Percentiles rank a stretch among this genome's conserved stretches.
Evolutionary conservation across 1,140 invertebrate genomes (phyloP).

Genomic region (Danaus melanippus): DNA sequence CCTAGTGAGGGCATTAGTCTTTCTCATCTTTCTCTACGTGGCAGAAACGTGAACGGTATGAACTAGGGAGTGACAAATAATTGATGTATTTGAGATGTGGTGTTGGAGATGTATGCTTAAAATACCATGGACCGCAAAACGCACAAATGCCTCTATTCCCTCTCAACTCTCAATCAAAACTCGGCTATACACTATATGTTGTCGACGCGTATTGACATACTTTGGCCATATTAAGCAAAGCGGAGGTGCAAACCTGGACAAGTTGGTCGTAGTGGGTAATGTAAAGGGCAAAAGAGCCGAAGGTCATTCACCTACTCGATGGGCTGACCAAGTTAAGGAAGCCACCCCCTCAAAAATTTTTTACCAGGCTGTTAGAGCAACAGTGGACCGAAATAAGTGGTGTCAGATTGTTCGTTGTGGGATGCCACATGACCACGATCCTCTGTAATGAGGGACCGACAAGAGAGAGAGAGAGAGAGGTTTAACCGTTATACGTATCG

Average conservation of each 20-base stretch:
- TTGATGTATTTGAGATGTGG: background rate
- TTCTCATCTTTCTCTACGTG: background rate
- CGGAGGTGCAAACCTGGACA: background rate
- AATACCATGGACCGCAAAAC: background rate
- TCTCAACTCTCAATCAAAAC: background rate
- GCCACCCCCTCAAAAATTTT: background rate
- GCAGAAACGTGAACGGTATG: background rate
- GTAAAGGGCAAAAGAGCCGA: background rate
- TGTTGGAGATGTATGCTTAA: background rate
- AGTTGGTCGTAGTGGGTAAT: slow-evolving; percentile 1
- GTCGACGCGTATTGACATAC: background rate
- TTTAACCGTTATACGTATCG: too few relatives aligned
- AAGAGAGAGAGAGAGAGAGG: background rate
- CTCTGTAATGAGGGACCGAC: background rate
- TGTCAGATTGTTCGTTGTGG: background rate
- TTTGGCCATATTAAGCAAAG: background rate
- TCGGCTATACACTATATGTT: background rate
- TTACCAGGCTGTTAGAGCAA: background rate
- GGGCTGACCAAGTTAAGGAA: background rate
- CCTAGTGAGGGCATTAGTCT: background rate
- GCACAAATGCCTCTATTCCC: background rate
- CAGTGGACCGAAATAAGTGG: background rate
- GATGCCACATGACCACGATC: background rate
- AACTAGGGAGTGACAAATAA: background rate
- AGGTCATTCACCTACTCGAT: background rate